Percentiles rank a stretch among this genome's conserved stretches.
Evolutionary conservation across 2,113 vertebrate genomes (phyloP).

Genomic region (Bostrychus sinensis): DNA sequence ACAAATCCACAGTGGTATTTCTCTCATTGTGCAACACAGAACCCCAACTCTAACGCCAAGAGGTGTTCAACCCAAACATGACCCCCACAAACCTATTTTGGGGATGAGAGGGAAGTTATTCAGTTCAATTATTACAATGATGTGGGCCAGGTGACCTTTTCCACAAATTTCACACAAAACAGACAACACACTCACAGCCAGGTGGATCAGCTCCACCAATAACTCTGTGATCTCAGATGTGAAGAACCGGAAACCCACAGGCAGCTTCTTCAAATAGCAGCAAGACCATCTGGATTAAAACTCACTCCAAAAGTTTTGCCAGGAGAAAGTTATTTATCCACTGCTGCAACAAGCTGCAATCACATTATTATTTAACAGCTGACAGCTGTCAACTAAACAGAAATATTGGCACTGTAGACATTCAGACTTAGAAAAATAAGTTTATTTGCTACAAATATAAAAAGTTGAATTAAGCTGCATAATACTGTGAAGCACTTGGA

Average conservation of each 20-base stretch:
- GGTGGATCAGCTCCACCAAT: conserved; percentile 1
- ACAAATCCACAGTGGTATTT: background rate
- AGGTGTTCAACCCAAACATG: conserved; percentile 4
- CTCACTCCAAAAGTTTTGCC: background rate
- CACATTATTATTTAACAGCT: no score
- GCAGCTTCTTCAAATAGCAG: background rate
- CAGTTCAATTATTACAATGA: conserved; percentile 28
- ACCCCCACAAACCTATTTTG: conserved; percentile 25
- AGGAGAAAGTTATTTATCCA: background rate
- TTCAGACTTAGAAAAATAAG: no score
- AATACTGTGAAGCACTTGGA: no score
- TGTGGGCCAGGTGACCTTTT: conserved; percentile 4
- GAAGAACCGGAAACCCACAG: background rate
- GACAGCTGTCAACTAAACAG: no score
- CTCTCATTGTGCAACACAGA: conserved; percentile 12
- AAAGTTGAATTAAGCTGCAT: no score
- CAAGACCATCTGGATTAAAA: background rate
- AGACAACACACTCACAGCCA: background rate
- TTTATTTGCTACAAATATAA: no score
- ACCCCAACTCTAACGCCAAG: background rate
- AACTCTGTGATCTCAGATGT: conserved; percentile 13
- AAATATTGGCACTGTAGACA: no score
- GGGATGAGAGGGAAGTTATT: conserved; percentile 22
- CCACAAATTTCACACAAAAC: background rate
- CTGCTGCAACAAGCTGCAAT: background rate